Evolutionary conservation across 2,113 vertebrate genomes (phyloP), one percentile per base, ranked within the genome.

Genomic region (Rhinoderma darwinii): DNA sequence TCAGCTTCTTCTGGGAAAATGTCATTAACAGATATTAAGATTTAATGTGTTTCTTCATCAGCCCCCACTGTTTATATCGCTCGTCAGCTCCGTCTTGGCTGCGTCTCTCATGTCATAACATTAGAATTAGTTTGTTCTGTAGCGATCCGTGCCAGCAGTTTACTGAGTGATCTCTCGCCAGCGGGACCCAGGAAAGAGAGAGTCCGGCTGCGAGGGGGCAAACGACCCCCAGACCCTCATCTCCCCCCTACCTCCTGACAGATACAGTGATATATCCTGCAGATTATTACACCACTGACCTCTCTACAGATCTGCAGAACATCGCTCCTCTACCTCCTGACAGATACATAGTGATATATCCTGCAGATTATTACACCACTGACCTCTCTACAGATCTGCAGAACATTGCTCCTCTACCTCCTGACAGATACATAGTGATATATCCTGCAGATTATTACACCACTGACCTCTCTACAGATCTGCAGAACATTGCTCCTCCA

Each of bases 141-240:
- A 15, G 30, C 27, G 35, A 44, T 17, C n/a, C 18, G 27, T 44
- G 82, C 66, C 82, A 83, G 44, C 81, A 50, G 81, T 3, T 70
- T 50, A 22, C 30, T 30, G 63, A 70, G 61, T 83, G 81, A 83
- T 83, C 81, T 17, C 63, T 12, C 14, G 41, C 81, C 61, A 83
- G 81, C 41, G 63, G 39, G 25, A 41, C 9, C 17, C 54, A 59
- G 15, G 1, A 9, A 3, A 5, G 4, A 50, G 47, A 14, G 47
- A n/a, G n/a, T n/a, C 12, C 12, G 47, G 47, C n/a, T n/a, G n/a
- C n/a, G n/a, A n/a, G n/a, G n/a, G n/a, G n/a, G n/a, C n/a, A n/a
- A n/a, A n/a, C n/a, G 12, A 18, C 4, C 20, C 54, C 54, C 54
- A 59, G 22, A 59, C 54, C 20, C 22, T 3, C 54, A 25, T 25